Evolutionary conservation across 2,797 vertebrate genomes (phyloP).

Genomic region (Petrocephalus sullivani): DNA sequence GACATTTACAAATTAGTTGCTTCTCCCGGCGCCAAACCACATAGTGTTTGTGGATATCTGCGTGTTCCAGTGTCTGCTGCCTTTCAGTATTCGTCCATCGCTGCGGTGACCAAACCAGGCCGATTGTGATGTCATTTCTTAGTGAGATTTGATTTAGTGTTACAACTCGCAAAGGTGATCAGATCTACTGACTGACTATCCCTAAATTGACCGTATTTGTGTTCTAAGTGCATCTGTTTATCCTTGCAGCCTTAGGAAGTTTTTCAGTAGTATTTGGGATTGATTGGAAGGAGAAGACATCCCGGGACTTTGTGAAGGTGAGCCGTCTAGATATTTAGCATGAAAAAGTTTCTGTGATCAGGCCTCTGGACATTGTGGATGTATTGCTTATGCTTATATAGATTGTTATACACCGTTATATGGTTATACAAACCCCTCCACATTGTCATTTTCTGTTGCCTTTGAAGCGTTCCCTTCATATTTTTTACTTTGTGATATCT

Average conservation of each 20-base stretch:
- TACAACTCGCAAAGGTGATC: not conserved
- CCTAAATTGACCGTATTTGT: not conserved
- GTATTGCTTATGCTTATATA: not conserved
- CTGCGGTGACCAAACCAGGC: conserved; percentile 23
- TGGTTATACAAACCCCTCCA: not conserved
- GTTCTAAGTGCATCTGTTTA: not conserved
- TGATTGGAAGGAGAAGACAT: conserved; percentile 98
- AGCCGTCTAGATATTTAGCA: conserved; percentile 32
- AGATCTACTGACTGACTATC: not conserved
- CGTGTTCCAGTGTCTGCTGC: not conserved
- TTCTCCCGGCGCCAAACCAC: not conserved
- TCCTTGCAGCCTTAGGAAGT: conserved; percentile 84
- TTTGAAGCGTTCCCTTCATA: not conserved
- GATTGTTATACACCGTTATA: not conserved
- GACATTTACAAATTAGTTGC: conserved; percentile 8
- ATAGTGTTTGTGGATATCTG: not conserved
- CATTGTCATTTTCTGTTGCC: not conserved
- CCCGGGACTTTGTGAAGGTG: conserved; percentile 96
- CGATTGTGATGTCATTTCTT: conserved; percentile 19
- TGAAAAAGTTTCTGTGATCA: not conserved
- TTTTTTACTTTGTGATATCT: conserved; percentile 1
- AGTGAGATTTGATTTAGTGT: not conserved
- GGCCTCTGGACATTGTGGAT: not conserved
- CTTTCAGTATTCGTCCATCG: not conserved
- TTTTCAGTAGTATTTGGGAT: conserved; percentile 93